phyloP scores from a whole-genome alignment of 2,888 invertebrate species.

The Sesia bembeciformis region DNA sequence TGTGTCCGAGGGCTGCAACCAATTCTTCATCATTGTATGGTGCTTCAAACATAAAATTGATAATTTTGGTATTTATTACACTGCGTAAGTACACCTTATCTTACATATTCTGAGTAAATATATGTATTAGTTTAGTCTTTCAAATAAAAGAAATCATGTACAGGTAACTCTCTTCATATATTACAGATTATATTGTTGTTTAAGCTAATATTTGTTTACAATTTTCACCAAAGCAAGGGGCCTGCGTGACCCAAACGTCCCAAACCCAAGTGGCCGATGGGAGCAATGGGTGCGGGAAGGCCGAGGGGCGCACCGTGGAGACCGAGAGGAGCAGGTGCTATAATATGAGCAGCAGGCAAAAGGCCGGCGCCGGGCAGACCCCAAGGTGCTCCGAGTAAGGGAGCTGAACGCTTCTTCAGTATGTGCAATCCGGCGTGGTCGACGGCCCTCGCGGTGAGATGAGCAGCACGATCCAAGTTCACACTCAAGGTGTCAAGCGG shows the following conservation, averaged over 20 bases:
- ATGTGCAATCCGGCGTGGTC: conserved; percentile 35
- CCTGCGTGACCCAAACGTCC: conserved; percentile 12
- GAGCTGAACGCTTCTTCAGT: conserved; percentile 50
- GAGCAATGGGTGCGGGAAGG: conserved; percentile 5
- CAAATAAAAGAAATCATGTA: conserved; percentile 1
- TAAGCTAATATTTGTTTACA: conserved; percentile 1
- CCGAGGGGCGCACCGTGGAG: conserved; percentile 5
- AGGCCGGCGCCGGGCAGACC: conserved; percentile 34
- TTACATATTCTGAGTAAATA: too few species aligned
- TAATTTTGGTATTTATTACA: too few species aligned
- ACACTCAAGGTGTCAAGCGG: conserved; percentile 64
- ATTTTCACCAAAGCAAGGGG: conserved; percentile 39
- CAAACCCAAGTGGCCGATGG: conserved; percentile 10
- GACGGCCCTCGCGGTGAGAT: conserved; percentile 49
- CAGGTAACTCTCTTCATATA: conserved; percentile 64
- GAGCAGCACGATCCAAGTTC: conserved; percentile 58
- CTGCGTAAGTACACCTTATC: too few species aligned
- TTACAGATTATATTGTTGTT: conserved; percentile 22
- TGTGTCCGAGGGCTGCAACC: too few species aligned
- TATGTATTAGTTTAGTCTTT: not conserved
- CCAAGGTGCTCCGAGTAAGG: conserved; percentile 30
- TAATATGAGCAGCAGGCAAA: conserved; percentile 25
- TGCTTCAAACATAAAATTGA: too few species aligned
- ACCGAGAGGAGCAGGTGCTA: conserved; percentile 21
- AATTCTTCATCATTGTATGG: too few species aligned